A percentile compares a stretch with the other conserved stretches of the same genome.
Conservation (phyloP, 2,113 vertebrate species). For the Poecile atricapillus region DNA sequence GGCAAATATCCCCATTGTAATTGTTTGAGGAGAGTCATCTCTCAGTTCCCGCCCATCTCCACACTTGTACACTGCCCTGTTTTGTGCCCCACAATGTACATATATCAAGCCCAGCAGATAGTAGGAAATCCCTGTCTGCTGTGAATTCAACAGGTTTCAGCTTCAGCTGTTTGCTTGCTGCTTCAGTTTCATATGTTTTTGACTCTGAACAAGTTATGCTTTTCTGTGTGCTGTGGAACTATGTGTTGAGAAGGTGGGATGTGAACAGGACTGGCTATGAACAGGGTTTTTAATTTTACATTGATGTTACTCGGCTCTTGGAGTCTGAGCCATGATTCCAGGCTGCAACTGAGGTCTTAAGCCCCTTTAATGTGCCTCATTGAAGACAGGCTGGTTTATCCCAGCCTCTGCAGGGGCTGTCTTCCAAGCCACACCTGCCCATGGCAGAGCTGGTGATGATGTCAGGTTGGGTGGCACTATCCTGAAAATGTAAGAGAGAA, state of each 20-base stretch:
- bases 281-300: neutral
- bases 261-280: neutral
- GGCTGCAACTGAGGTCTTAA: neutral
- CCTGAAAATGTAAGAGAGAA: neutral
- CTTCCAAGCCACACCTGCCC: neutral
- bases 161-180: neutral
- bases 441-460: neutral
- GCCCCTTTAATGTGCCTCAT: neutral
- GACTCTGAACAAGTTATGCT: neutral
- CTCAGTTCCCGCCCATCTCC: neutral
- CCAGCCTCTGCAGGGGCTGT: neutral
- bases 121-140: neutral
- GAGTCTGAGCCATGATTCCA: neutral
- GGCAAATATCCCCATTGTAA: neutral
- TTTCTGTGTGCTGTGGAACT: neutral
- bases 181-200: neutral
- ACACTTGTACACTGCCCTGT: neutral
- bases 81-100: neutral
- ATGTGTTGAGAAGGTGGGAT: neutral
- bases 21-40: neutral
- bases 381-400: neutral
- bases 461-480: neutral
- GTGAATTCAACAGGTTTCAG: neutral
- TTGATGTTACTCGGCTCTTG: neutral
- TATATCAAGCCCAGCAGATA: neutral